phyloP scores from a whole-genome alignment of 2,888 invertebrate genomes.

The Papilio protenor region DNA sequence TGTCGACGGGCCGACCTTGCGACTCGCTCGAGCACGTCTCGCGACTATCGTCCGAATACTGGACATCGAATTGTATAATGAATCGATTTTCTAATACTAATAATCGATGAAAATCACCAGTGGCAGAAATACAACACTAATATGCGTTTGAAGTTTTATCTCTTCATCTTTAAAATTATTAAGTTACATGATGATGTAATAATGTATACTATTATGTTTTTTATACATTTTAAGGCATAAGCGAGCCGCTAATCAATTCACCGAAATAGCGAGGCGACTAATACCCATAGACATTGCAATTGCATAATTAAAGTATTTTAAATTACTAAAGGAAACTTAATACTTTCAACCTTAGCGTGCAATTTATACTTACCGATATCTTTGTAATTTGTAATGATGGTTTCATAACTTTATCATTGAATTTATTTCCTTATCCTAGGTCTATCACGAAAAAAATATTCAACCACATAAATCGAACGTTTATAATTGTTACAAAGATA shows the following conservation, averaged over 20 bases:
- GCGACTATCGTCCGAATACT: conserved; percentile 67
- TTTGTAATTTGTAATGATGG: not conserved
- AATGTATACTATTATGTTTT: not conserved
- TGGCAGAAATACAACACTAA: not conserved
- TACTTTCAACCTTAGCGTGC: conserved; percentile 23
- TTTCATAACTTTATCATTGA: conserved; percentile 13
- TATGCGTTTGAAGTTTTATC: not conserved
- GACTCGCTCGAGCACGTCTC: conserved; percentile 71
- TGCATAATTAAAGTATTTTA: not conserved
- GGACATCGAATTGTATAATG: conserved; percentile 70
- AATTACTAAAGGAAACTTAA: conserved; percentile 1
- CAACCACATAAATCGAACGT: not conserved
- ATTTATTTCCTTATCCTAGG: conserved; percentile 18
- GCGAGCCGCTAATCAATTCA: no score
- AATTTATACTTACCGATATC: not conserved
- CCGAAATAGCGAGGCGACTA: no score
- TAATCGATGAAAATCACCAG: not conserved
- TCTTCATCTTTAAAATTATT: not conserved
- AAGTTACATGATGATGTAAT: not conserved
- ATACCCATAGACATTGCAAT: no score
- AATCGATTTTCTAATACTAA: conserved; percentile 68
- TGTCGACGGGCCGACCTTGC: conserved; percentile 80
- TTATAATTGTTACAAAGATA: not conserved
- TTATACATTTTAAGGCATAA: no score
- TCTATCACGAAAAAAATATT: not conserved